These are phyloP conservation scores for Clepsis dumicolana DNA, from an alignment of 2,888 invertebrate species.

Conservation along the genomic window DNA sequence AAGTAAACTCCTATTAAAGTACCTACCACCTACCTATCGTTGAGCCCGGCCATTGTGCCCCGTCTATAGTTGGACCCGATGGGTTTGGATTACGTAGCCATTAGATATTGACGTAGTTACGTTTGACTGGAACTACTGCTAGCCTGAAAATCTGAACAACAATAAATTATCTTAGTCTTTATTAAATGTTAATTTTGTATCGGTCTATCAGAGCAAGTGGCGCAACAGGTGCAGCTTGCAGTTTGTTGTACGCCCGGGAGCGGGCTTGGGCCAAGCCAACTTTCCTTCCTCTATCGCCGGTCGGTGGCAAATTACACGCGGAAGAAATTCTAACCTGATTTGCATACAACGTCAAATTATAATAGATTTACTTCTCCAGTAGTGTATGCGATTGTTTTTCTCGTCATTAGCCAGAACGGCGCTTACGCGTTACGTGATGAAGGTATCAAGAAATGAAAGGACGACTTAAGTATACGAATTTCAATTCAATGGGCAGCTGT, in stretches of 20 bases:
- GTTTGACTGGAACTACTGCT: not conserved
- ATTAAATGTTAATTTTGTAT: conserved; percentile 2
- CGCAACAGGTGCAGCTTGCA: conserved; percentile 37
- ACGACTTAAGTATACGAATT: not conserved
- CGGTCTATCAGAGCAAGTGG: conserved; percentile 24
- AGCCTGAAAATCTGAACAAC: not conserved
- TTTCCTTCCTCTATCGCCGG: conserved; percentile 55
- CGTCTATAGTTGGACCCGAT: not conserved
- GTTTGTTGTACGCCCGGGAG: conserved; percentile 47
- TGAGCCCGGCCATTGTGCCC: conserved; percentile 22
- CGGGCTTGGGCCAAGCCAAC: conserved; percentile 49
- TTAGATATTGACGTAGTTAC: not conserved
- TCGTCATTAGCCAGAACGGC: not conserved
- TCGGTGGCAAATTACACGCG: conserved; percentile 18
- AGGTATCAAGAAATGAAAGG: not conserved
- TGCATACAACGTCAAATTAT: conserved; percentile 41
- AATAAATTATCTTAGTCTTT: not conserved
- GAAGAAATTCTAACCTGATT: conserved; percentile 28
- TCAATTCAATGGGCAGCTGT: not conserved
- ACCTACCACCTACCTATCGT: conserved; percentile 63
- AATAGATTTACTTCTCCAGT: conserved; percentile 20
- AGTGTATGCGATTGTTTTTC: conserved; percentile 8
- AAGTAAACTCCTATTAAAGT: conserved; percentile 79
- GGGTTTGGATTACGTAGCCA: not conserved
- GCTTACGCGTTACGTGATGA: not conserved